Evolutionary conservation across 2,888 invertebrate genomes (phyloP).

Genomic region (Pedicia rivosa): DNA sequence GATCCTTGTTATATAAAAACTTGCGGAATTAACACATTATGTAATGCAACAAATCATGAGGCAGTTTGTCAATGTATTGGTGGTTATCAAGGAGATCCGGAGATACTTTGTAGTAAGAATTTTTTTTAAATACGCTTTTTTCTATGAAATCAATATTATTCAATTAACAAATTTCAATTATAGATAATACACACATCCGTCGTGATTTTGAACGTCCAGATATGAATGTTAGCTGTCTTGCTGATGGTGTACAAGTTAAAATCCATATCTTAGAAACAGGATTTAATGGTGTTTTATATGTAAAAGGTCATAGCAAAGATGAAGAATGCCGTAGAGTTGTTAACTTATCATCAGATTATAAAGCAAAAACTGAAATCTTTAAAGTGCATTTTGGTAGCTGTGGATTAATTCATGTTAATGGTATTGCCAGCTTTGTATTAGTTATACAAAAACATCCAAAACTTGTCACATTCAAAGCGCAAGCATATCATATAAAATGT

Average conservation of each 20-base stretch:
- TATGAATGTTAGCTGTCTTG: conserved; percentile 76
- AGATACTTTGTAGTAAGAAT: conserved; percentile 50
- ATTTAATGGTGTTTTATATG: conserved; percentile 82
- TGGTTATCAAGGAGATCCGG: conserved; percentile 61
- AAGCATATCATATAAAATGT: conserved; percentile 92
- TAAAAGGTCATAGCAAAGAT: conserved; percentile 88
- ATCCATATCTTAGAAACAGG: conserved; percentile 53
- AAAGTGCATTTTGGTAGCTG: conserved; percentile 84
- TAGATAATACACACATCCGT: conserved; percentile 35
- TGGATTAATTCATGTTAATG: conserved; percentile 80
- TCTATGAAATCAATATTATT: too few relatives aligned
- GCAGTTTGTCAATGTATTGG: conserved; percentile 62
- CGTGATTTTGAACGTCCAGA: conserved; percentile 76
- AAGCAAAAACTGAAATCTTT: conserved; percentile 56
- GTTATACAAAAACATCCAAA: conserved; percentile 95
- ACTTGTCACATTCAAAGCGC: conserved; percentile 84
- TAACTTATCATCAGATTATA: conserved; percentile 51
- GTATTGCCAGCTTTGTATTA: conserved; percentile 80
- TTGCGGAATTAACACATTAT: conserved; percentile 62
- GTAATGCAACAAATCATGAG: conserved; percentile 59
- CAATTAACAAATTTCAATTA: conserved; percentile 11
- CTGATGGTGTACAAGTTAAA: conserved; percentile 80
- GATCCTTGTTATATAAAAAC: conserved; percentile 60
- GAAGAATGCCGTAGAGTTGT: conserved; percentile 74
- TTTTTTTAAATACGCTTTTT: conserved; percentile 7